Evolutionary conservation across 2,888 invertebrate genomes (phyloP), one percentile per base, ranked within the genome.

Genomic region (Pristionchus japonicus): DNA sequence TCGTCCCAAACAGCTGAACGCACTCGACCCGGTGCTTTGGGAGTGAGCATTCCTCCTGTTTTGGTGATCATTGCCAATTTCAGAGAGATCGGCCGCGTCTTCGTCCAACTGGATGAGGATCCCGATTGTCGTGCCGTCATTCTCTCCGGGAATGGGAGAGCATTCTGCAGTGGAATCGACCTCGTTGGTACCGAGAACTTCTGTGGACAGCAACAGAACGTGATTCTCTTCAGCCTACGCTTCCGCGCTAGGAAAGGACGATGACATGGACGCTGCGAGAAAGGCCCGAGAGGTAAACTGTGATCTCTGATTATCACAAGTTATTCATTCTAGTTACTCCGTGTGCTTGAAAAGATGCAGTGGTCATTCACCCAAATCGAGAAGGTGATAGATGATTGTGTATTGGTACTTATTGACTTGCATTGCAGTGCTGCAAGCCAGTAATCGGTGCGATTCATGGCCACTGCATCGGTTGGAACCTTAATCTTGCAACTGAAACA

Each of bases 371-470:
- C 96, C 11, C 96, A 97, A 0, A 94, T 98, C 74, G 98, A 98
- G 95, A 96, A 83, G 83, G 83, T 83, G 37, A 52, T 27, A 1
- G 1, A 96, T 57, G 3, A n/a, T 23, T 3, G 43, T 11, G 43
- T 23, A n/a, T 23, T 0, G 23, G 2, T 2, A 57, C 17, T 20
- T 0, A 52, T 52, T 15, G 31, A 0, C 15, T 67, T 15, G 34
- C n/a, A 37, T 70, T 89, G 86, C 57, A 96, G 94, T 98, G 98
- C 93, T 95, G 96, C 7, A 99, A 99, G 95, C 99, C 99, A 0
- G 97, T 99, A 0, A 96, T 99, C 88, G 96, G 96, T 17, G 97
- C 98, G 0, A 95, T 98, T 0, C 98, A 99, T 95, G 96, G 96
- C 88, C 96, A 96, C 0, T 99, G 98, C 94, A 96, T 99, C 87